Percentiles rank a stretch among this genome's conserved stretches.
Conservation (phyloP, 2,113 vertebrate species). For the Tupaia tana region DNA sequence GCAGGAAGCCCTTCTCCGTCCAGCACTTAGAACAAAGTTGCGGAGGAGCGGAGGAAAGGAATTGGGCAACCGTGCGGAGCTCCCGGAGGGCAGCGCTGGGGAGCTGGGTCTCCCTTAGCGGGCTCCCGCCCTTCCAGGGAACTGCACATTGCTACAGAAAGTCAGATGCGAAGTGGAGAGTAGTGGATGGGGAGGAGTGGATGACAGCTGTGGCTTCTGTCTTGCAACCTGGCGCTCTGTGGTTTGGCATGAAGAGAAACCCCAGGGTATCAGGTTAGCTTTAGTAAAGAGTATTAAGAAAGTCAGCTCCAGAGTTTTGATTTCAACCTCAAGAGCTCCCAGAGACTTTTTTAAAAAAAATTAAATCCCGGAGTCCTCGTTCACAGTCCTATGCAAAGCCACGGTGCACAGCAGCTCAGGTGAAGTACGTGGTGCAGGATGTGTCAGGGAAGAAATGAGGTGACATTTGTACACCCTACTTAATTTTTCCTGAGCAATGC, state of each 20-base stretch:
- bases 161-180: neutral
- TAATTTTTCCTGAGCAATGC: neutral
- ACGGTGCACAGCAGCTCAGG: neutral
- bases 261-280: neutral
- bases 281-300: neutral
- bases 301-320: neutral
- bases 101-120: neutral
- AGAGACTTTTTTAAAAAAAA: neutral
- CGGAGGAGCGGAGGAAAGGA: neutral
- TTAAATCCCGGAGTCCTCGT: neutral
- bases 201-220: neutral
- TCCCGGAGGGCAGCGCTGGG: rapidly evolving
- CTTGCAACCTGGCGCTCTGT: neutral
- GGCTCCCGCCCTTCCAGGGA: neutral
- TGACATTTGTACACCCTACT: neutral
- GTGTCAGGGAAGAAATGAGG: neutral
- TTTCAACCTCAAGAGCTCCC: neutral
- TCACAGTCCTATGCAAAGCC: neutral
- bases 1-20: neutral
- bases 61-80: neutral
- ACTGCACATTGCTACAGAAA: neutral
- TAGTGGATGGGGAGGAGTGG: neutral
- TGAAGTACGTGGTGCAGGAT: neutral
- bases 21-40: conserved; percentile 68
- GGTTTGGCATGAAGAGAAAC: neutral